These are phyloP conservation scores for Zosterops lateralis DNA, from an alignment of 2,113 vertebrate species.

Conservation along the genomic window DNA sequence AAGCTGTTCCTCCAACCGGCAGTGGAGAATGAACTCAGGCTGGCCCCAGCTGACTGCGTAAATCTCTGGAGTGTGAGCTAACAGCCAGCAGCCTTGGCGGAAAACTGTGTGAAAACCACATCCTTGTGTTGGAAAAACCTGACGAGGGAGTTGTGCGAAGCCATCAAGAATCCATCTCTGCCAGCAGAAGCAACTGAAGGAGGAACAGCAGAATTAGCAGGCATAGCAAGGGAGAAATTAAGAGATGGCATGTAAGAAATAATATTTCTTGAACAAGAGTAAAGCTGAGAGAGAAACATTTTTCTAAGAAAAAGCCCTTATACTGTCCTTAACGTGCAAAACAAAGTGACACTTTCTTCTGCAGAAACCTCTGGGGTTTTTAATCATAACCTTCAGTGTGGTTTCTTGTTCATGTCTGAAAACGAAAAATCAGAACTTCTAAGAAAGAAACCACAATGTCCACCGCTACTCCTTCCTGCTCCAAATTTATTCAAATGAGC, in stretches of 20 bases:
- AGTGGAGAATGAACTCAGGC: slow-evolving; percentile 8
- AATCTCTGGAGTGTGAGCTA: slow-evolving; percentile 4
- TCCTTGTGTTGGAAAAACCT: not conserved
- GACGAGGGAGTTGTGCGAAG: not conserved
- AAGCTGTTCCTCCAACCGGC: slow-evolving; percentile 32
- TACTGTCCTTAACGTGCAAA: accelerated
- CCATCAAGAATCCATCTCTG: not conserved
- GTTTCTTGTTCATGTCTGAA: not conserved
- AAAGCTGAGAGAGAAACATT: not conserved
- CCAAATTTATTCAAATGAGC: slow-evolving; percentile 22
- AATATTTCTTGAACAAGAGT: not conserved
- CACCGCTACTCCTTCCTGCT: not conserved
- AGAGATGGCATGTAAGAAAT: not conserved
- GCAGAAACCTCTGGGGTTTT: not conserved
- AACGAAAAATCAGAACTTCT: slow-evolving; percentile 21
- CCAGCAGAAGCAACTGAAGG: not conserved
- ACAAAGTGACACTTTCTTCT: not conserved
- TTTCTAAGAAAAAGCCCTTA: not conserved
- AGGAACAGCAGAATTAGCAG: not conserved
- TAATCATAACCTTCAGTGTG: not conserved
- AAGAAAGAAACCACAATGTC: slow-evolving; percentile 10
- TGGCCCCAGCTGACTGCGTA: slow-evolving; percentile 30
- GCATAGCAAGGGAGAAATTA: not conserved
- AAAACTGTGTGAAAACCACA: slow-evolving; percentile 30
- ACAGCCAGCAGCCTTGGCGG: slow-evolving; percentile 32